Evolutionary conservation across 2,797 vertebrate species (phyloP).

Genomic region (Glossophaga mutica): DNA sequence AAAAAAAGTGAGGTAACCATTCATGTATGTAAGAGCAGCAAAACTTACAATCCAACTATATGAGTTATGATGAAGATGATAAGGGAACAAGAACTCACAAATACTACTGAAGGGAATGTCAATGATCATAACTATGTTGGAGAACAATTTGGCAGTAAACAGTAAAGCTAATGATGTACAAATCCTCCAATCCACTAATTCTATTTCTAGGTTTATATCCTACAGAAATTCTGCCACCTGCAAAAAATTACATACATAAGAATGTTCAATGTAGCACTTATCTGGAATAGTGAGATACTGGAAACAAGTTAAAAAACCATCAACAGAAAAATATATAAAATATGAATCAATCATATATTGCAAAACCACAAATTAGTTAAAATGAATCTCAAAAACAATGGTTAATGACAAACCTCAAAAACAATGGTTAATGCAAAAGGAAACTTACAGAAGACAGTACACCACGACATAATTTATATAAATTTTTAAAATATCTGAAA

Average conservation of each 20-base stretch:
- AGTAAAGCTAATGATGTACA: background rate
- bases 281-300: background rate
- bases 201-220: background rate
- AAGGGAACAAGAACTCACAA: background rate
- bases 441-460: background rate
- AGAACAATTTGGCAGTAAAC: background rate
- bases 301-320: background rate
- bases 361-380: constrained; percentile 14
- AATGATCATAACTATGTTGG: background rate
- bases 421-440: background rate
- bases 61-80: background rate
- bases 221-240: background rate
- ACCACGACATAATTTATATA: background rate
- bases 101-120: background rate
- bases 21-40: background rate
- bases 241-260: background rate
- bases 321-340: background rate
- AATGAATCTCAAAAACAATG: constrained; percentile 28
- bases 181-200: background rate
- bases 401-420: constrained; percentile 31
- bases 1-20: background rate
- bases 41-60: background rate
- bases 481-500: background rate
- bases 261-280: background rate
- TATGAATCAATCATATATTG: background rate